Conservation (phyloP, 2,797 vertebrate genomes). For the Anabacerthia variegaticeps region DNA sequence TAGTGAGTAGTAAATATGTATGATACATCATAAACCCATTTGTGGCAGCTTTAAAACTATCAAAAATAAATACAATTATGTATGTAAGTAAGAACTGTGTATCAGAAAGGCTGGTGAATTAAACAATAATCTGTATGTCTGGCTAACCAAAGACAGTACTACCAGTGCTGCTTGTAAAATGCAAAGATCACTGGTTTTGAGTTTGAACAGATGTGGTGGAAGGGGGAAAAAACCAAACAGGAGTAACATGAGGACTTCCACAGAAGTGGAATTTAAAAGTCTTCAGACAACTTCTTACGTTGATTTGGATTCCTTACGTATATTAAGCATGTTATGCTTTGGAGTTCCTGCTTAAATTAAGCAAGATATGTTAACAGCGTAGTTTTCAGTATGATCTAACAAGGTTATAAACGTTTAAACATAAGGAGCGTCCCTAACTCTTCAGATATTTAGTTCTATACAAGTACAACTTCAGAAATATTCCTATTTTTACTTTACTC, state of each 20-base stretch:
- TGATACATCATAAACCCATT: background rate
- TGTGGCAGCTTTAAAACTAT: background rate
- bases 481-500: background rate
- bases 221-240: too few species aligned
- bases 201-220: too few species aligned
- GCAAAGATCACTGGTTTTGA: too few species aligned
- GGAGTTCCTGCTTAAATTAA: background rate
- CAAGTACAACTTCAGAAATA: background rate
- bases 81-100: rapidly evolving
- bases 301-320: background rate
- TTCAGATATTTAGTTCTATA: background rate
- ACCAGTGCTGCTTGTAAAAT: too few species aligned
- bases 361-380: background rate
- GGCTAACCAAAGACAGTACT: background rate
- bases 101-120: background rate
- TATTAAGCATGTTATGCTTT: background rate
- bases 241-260: too few species aligned
- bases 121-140: background rate
- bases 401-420: background rate
- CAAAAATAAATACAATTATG: background rate
- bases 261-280: too few species aligned
- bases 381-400: background rate
- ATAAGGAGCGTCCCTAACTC: background rate
- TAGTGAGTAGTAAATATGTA: background rate
- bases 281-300: background rate